Evolutionary conservation across 2,797 vertebrate species (phyloP), one percentile per base, ranked within the genome.

Genomic region (Cynodonichthys magdalenae): DNA sequence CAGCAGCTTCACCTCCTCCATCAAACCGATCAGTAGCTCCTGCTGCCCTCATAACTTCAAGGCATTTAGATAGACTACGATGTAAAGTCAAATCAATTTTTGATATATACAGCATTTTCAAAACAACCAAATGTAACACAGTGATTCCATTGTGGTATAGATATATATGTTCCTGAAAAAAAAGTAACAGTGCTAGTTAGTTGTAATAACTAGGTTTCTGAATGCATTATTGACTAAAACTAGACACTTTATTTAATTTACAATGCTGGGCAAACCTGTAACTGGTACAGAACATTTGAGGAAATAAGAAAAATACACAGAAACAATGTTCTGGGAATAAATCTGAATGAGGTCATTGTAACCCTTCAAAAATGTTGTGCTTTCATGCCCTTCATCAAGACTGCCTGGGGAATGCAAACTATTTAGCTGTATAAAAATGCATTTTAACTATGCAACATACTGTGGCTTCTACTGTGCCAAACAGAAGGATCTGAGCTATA

Each of bases 371-470:
- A 39, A 18, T 54, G 63, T 56, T 17, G 17, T 29, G 0, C 20
- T 45, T 69, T 54, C 54, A 18, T 63, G 64, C 19, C 6, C 36
- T 72, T 71, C 7, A 36, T 17, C 1, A 20, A 53, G 50, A n/a
- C 36, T 1, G 12, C n/a, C 36, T 28, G 36, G 6, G 60, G 68
- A 72, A 71, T 61, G 45, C 12, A 11, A 60, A 60, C 44, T 69
- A 54, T 72, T 75, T 34, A 17, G 57, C 61, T 55, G 45, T 19
- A 60, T 15, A 58, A n/a, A 66, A 34, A 19, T 58, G 15, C 27
- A 56, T 49, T 66, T 77, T 59, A 71, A 54, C 68, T 50, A 50
- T 27, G 48, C 17, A 18, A 59, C 50, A 71, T 15, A 63, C 31
- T 59, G 41, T 44, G 24, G 34, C 46, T 57, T 49, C 47, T 29